Base-by-base conservation (phyloP, 2,797 vertebrate species). In the Esox lucius region DNA sequence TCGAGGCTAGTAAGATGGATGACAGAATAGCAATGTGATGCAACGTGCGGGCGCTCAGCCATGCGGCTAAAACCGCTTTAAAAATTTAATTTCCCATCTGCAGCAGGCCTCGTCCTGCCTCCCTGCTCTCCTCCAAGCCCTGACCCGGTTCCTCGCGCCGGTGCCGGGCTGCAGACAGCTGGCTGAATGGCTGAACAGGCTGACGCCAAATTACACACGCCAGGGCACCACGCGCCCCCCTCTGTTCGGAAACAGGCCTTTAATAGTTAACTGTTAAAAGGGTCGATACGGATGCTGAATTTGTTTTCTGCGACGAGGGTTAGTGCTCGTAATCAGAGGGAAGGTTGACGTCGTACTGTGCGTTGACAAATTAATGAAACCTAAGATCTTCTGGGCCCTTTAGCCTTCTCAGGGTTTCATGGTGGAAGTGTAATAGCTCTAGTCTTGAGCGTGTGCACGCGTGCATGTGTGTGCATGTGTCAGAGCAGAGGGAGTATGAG, bases 51-150 rank as follows among this genome's bases (percentile, higher is more conserved):
- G 76, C 75, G 84, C 75, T 83, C 91, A 87, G 88, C 87, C 91
- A 90, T 71, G 91, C 84, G 80, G 83, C 91, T 74, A 72, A 91
- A 93, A 93, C 86, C 16, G 78, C 84, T 93, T 93, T 94, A 94
- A 94, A 93, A 93, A 94, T 93, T 92, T 78, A 94, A 85, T 75
- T 83, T 87, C 85, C 88, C 89, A 89, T 93, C 91, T 91, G 90
- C 78, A 81, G 82, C 80, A 84, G 84, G 80, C 81, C 84, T 75
- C 69, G 84, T 84, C 16, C 76, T 73, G 81, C 28, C 28, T 31
- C 28, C 28, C 12, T 62, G n/a, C 6, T 62, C 59, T 78, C 85
- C 84, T 89, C 82, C 77, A 81, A 67, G 88, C 82, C 24, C 70
- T 56, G 75, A 74, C 75, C 81, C 19, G 0, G 15, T 9, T 24